Percentiles rank a stretch among this genome's conserved stretches.
phyloP scores from a whole-genome alignment of 2,113 vertebrate genomes.

The Epinephelus moara region DNA sequence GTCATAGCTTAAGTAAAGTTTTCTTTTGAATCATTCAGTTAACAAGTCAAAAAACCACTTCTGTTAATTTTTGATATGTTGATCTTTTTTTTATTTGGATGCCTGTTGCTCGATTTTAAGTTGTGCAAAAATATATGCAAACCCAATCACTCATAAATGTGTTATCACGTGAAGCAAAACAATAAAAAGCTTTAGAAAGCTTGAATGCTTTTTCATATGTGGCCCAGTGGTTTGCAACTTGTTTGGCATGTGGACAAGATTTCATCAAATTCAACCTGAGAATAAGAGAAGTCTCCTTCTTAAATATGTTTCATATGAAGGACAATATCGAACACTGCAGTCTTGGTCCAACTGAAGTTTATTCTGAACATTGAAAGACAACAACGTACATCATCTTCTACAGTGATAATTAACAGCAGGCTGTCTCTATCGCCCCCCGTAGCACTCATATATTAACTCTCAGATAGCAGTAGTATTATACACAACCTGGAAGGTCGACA shows the following conservation, averaged over 20 bases:
- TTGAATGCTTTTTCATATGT: background rate
- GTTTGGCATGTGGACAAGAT: background rate
- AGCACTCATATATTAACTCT: constrained; percentile 83
- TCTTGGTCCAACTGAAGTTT: constrained; percentile 86
- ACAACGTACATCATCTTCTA: constrained; percentile 82
- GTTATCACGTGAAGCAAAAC: background rate
- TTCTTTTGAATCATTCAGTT: too few species aligned
- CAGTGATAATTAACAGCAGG: constrained; percentile 83
- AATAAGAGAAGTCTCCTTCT: background rate
- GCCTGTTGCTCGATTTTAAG: background rate
- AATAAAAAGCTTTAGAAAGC: background rate
- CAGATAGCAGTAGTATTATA: constrained; percentile 77
- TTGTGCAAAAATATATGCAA: background rate
- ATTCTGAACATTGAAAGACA: constrained; percentile 86
- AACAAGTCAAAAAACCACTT: background rate
- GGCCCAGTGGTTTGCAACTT: background rate
- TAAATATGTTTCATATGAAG: background rate
- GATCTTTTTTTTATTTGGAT: background rate
- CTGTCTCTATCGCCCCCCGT: constrained; percentile 56
- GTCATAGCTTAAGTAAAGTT: background rate
- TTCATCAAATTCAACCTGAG: background rate
- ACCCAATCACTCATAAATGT: background rate
- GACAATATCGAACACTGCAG: background rate
- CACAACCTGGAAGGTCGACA: constrained; percentile 70
- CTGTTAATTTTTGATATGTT: background rate